Conservation (phyloP, 2,113 vertebrate genomes). For the Cisticola juncidis region DNA sequence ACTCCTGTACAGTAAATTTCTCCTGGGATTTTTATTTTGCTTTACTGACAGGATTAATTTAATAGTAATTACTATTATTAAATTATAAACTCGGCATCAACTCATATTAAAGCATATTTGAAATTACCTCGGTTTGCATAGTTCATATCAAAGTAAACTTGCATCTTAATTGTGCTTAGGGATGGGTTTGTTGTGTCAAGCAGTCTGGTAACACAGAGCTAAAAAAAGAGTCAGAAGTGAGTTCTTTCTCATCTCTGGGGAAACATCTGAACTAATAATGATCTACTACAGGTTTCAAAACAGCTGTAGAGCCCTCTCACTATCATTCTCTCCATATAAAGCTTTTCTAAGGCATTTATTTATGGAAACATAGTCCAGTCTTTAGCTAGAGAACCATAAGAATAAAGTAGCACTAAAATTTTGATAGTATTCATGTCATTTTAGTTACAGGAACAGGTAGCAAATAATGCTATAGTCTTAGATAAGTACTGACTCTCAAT, state of each 20-base stretch:
- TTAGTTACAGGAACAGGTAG: neutral
- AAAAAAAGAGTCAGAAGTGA: constrained; percentile 46
- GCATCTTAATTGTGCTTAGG: constrained; percentile 95
- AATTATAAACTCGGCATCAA: neutral
- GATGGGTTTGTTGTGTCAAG: constrained; percentile 82
- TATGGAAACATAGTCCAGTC: neutral
- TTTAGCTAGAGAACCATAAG: neutral
- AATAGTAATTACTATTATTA: neutral
- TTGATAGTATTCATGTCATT: neutral
- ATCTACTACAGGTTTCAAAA: neutral
- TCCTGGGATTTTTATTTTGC: neutral
- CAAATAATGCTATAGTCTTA: neutral
- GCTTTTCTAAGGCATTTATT: neutral
- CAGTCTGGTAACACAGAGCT: constrained; percentile 86
- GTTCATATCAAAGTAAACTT: constrained; percentile 90
- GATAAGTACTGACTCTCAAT: neutral
- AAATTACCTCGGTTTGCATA: constrained; percentile 86
- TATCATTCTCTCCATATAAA: neutral
- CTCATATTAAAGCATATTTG: neutral
- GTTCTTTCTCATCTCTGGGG: neutral
- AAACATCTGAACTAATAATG: neutral
- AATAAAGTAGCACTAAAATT: neutral
- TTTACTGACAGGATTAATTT: neutral
- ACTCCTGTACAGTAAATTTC: neutral
- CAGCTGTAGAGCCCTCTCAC: neutral